Evolutionary conservation across 2,113 vertebrate genomes (phyloP).

Genomic region (Corydoras sp.): DNA sequence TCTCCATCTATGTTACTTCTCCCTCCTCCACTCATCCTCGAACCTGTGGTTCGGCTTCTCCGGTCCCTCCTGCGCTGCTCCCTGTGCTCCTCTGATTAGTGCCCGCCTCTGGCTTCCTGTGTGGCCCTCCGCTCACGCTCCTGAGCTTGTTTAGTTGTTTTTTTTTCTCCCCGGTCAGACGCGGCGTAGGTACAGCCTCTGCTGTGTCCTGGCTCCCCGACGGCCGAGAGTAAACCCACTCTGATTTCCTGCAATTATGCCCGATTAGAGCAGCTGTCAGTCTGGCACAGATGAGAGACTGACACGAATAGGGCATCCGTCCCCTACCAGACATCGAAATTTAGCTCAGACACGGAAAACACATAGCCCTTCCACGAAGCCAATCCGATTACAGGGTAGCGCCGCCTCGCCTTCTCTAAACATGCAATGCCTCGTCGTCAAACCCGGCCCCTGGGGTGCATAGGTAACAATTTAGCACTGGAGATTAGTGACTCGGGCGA

Average conservation of each 20-base stretch:
- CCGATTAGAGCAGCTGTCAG: constrained; percentile 70
- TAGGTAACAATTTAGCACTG: constrained; percentile 16
- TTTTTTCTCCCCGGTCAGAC: constrained; percentile 35
- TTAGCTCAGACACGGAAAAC: constrained; percentile 20
- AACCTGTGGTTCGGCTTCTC: constrained; percentile 47
- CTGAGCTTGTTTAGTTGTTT: constrained; percentile 23
- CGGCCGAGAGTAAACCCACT: constrained; percentile 51
- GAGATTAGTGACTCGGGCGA: background rate
- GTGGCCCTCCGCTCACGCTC: constrained; percentile 58
- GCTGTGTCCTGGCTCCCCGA: constrained; percentile 51
- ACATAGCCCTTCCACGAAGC: constrained; percentile 1
- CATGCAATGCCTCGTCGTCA: constrained; percentile 1
- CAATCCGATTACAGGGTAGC: constrained; percentile 16
- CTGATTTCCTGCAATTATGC: constrained; percentile 74
- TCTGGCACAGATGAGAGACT: constrained; percentile 66
- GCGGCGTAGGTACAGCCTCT: constrained; percentile 55
- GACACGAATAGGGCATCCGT: constrained; percentile 60
- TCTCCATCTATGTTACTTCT: background rate
- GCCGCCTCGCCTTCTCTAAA: background rate
- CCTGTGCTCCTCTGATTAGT: constrained; percentile 63
- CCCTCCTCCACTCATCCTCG: constrained; percentile 1
- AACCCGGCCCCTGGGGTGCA: background rate
- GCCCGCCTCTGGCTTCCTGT: constrained; percentile 60
- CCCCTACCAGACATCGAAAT: constrained; percentile 50
- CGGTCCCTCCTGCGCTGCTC: constrained; percentile 47